These are phyloP conservation scores for Hycleus phaleratus DNA, from an alignment of 1,140 invertebrate species.

Conservation along the genomic window DNA sequence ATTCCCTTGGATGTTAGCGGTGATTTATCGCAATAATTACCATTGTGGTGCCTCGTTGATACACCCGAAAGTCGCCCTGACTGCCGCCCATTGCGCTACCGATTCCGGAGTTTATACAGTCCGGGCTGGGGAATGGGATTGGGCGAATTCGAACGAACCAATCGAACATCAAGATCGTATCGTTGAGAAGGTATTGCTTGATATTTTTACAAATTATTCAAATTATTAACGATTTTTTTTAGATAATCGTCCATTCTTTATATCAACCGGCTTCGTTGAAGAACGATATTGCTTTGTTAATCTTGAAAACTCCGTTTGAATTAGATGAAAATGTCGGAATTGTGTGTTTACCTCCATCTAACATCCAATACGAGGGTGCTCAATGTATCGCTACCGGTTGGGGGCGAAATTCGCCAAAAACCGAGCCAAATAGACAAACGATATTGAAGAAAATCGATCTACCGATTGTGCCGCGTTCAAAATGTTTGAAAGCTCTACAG, in stretches of 20 bases:
- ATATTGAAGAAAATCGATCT: slow-evolving; percentile 59
- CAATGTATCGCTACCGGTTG: slow-evolving; percentile 56
- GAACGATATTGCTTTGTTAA: slow-evolving; percentile 64
- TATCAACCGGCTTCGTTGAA: slow-evolving; percentile 43
- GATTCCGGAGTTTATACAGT: slow-evolving; percentile 33
- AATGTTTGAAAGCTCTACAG: slow-evolving; percentile 50
- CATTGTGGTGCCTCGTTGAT: slow-evolving; percentile 37
- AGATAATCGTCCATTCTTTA: slow-evolving; percentile 29
- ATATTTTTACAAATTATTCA: not conserved
- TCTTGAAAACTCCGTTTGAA: slow-evolving; percentile 49
- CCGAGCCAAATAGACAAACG: slow-evolving; percentile 22
- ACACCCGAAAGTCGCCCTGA: slow-evolving; percentile 35
- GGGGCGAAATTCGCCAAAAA: slow-evolving; percentile 55
- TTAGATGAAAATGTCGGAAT: slow-evolving; percentile 44
- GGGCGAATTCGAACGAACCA: slow-evolving; percentile 42
- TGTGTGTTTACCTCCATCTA: slow-evolving; percentile 44
- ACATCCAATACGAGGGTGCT: slow-evolving; percentile 20
- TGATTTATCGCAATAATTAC: slow-evolving; percentile 24
- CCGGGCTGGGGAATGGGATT: slow-evolving; percentile 51
- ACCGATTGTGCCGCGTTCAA: slow-evolving; percentile 47
- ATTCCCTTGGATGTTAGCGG: slow-evolving; percentile 37
- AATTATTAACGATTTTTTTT: not conserved
- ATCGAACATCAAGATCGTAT: slow-evolving; percentile 41
- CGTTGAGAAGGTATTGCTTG: slow-evolving; percentile 6
- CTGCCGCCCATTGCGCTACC: slow-evolving; percentile 35